phyloP scores from a whole-genome alignment of 2,888 invertebrate genomes.

The Drosophila niveifrons region DNA sequence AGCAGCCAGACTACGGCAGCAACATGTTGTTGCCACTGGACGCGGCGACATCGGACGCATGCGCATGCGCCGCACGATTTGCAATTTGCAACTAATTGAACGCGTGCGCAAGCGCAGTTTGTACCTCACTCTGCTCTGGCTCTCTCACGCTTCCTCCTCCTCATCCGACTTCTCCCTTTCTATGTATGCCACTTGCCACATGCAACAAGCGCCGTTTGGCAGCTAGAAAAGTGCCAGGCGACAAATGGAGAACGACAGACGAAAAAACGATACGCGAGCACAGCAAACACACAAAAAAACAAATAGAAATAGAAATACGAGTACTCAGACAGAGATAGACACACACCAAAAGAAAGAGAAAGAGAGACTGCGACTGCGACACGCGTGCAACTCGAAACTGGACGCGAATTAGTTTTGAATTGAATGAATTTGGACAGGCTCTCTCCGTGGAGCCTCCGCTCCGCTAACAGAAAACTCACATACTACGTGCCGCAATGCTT shows the following conservation, averaged over 20 bases:
- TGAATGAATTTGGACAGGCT: constrained; percentile 75
- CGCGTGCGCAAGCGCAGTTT: constrained; percentile 78
- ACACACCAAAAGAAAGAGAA: constrained; percentile 12
- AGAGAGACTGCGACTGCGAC: constrained; percentile 38
- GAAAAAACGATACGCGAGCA: constrained; percentile 11
- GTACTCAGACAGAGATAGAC: constrained; percentile 30
- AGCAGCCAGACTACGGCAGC: constrained; percentile 39
- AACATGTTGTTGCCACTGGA: constrained; percentile 70
- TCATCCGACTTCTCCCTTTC: constrained; percentile 8
- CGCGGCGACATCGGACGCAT: constrained; percentile 62
- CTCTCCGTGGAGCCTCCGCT: constrained; percentile 25
- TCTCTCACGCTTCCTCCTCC: constrained; percentile 54
- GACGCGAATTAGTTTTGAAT: constrained; percentile 58
- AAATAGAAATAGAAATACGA: constrained; percentile 8
- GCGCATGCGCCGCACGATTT: constrained; percentile 79
- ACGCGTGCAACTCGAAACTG: constrained; percentile 72
- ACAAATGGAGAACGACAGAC: constrained; percentile 69
- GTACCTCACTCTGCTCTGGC: constrained; percentile 42
- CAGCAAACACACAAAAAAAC: constrained; percentile 29
- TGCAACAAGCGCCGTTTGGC: constrained; percentile 31
- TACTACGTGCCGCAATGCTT: constrained; percentile 45
- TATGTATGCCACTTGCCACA: constrained; percentile 20
- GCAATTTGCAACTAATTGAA: constrained; percentile 80
- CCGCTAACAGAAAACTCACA: constrained; percentile 28
- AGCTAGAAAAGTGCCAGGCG: constrained; percentile 53